A percentile compares a stretch with the other conserved stretches of the same genome.
Conservation (phyloP, 2,888 invertebrate species). For the Ophion costatus region DNA sequence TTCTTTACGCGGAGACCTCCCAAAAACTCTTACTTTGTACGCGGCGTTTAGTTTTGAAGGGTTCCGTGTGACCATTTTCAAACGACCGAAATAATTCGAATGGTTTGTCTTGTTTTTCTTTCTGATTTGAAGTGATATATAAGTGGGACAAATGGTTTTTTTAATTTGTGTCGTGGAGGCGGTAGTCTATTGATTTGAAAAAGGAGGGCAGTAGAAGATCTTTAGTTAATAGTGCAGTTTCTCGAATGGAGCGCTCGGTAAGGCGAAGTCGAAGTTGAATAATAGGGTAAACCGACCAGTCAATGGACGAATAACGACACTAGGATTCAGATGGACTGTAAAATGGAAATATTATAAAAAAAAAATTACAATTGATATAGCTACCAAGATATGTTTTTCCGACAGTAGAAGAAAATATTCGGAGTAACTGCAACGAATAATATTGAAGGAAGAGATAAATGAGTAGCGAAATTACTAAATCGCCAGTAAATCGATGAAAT, state of each 20-base stretch:
- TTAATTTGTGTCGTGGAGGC: background rate
- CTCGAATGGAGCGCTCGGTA: background rate
- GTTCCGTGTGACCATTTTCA: background rate
- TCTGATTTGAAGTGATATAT: background rate
- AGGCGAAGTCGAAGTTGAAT: background rate
- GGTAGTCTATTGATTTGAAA: background rate
- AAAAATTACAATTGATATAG: too few relatives aligned
- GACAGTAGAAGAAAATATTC: too few relatives aligned
- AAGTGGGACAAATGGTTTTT: background rate
- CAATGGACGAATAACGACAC: too few relatives aligned
- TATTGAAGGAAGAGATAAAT: too few relatives aligned
- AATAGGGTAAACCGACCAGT: too few relatives aligned
- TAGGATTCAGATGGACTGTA: too few relatives aligned
- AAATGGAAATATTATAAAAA: too few relatives aligned
- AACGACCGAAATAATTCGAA: background rate
- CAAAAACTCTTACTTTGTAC: slow-evolving; percentile 24
- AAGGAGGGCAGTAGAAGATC: background rate
- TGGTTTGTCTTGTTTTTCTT: background rate
- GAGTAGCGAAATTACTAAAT: too few relatives aligned
- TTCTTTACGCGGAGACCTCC: background rate
- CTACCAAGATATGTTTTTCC: too few relatives aligned
- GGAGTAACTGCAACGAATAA: too few relatives aligned
- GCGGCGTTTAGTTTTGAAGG: background rate
- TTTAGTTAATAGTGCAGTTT: background rate
- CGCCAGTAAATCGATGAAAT: too few relatives aligned